Evolutionary conservation across 1,140 invertebrate species (phyloP).

Genomic region (Pseudomyrmex sp.): DNA sequence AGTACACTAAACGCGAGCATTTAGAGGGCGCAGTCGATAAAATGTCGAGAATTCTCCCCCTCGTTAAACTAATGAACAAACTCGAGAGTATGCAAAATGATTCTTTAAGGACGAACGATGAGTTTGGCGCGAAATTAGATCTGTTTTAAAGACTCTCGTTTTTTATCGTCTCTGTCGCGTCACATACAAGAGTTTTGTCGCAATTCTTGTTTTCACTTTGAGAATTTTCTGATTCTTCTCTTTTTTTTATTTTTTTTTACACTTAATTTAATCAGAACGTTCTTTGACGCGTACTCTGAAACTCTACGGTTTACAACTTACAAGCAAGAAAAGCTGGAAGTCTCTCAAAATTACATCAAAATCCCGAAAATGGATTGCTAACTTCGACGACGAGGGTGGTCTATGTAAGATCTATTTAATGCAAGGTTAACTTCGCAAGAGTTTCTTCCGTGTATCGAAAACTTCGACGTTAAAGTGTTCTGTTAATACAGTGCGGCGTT

Average conservation of each 20-base stretch:
- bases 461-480: conserved; percentile 5
- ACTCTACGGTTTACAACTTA: too few species aligned
- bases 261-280: too few species aligned
- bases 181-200: neutral
- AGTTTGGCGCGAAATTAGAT: neutral
- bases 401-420: conserved; percentile 10
- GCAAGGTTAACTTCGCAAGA: neutral
- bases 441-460: neutral
- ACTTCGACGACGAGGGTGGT: too few species aligned
- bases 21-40: conserved; percentile 42
- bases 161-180: too few species aligned
- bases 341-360: too few species aligned
- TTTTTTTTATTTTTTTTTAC: neutral
- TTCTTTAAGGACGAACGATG: neutral
- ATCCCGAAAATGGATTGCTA: neutral
- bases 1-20: conserved; percentile 37
- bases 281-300: too few species aligned
- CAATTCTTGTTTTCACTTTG: neutral
- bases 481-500: conserved; percentile 9
- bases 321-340: too few species aligned
- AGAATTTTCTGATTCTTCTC: neutral
- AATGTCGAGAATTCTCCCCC: conserved; percentile 38
- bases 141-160: neutral
- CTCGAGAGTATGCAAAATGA: conserved; percentile 1
- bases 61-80: conserved; percentile 46